Percentiles rank a stretch among this genome's conserved stretches.
Conservation (phyloP, 2,113 vertebrate species). For the Felis chaus region DNA sequence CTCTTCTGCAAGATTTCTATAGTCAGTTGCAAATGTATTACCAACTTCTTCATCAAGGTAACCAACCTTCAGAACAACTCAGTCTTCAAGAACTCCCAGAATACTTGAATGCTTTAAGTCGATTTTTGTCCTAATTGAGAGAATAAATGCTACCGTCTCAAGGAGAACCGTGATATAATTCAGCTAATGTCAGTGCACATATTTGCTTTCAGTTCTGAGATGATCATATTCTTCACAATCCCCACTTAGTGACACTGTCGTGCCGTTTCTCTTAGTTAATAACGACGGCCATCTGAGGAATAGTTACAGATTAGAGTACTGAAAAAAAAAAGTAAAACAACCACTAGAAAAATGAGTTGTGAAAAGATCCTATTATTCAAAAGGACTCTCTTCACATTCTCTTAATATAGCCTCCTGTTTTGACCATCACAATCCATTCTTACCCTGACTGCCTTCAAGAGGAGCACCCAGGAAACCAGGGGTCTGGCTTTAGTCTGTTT, state of each 20-base stretch:
- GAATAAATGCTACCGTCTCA: neutral
- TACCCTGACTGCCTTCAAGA: neutral
- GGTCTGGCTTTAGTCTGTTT: neutral
- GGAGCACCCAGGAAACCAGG: neutral
- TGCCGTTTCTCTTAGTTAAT: slow-evolving; percentile 55
- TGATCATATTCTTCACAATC: slow-evolving; percentile 58
- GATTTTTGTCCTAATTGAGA: neutral
- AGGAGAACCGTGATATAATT: slow-evolving; percentile 37
- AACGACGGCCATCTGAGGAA: slow-evolving; percentile 29
- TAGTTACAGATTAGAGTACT: slow-evolving; percentile 29
- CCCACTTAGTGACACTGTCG: slow-evolving; percentile 54
- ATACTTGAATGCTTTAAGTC: neutral
- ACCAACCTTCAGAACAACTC: neutral
- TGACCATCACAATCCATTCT: neutral
- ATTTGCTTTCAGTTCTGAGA: slow-evolving; percentile 42
- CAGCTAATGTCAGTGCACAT: slow-evolving; percentile 1
- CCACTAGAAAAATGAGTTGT: neutral
- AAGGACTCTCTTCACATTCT: neutral
- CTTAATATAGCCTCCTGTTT: neutral
- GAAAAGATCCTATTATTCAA: neutral
- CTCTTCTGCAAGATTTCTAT: neutral
- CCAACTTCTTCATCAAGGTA: neutral
- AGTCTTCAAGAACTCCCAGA: neutral
- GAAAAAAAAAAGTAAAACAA: slow-evolving; percentile 42
- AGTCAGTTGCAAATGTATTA: slow-evolving; percentile 1